Evolutionary conservation across 2,888 invertebrate genomes (phyloP).

Genomic region (Trachelus stipa): DNA sequence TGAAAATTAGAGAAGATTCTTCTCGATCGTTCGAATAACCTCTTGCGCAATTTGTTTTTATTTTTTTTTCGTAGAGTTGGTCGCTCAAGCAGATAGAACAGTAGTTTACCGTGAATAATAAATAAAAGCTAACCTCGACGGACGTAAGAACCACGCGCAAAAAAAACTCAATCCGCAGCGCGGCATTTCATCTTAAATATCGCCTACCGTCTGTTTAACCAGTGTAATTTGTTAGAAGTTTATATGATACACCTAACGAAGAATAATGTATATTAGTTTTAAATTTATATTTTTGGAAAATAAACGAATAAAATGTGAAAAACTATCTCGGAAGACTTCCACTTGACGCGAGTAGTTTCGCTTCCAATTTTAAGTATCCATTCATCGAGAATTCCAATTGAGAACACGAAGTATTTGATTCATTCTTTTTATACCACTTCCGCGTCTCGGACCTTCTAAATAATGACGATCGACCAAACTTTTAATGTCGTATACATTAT

Average conservation of each 20-base stretch:
- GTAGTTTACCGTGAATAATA: background rate
- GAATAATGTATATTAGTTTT: constrained; percentile 51
- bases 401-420: background rate
- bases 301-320: constrained; percentile 30
- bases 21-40: background rate
- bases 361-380: constrained; percentile 16
- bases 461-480: background rate
- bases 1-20: background rate
- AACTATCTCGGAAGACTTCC: constrained; percentile 22
- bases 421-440: constrained; percentile 12
- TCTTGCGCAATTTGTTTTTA: background rate
- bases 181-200: constrained; percentile 4
- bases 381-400: constrained; percentile 7
- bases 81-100: background rate
- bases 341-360: constrained; percentile 17
- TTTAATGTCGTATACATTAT: background rate
- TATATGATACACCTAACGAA: constrained; percentile 19
- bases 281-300: constrained; percentile 63
- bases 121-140: background rate
- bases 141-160: background rate
- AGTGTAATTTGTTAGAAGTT: constrained; percentile 12
- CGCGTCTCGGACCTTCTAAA: background rate
- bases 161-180: background rate
- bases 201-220: constrained; percentile 7
- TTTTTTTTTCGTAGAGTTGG: background rate